Percentiles rank a stretch among this genome's conserved stretches.
These are phyloP conservation scores for Microhierax caerulescens DNA, from an alignment of 2,797 vertebrate species.

Conservation along the genomic window DNA sequence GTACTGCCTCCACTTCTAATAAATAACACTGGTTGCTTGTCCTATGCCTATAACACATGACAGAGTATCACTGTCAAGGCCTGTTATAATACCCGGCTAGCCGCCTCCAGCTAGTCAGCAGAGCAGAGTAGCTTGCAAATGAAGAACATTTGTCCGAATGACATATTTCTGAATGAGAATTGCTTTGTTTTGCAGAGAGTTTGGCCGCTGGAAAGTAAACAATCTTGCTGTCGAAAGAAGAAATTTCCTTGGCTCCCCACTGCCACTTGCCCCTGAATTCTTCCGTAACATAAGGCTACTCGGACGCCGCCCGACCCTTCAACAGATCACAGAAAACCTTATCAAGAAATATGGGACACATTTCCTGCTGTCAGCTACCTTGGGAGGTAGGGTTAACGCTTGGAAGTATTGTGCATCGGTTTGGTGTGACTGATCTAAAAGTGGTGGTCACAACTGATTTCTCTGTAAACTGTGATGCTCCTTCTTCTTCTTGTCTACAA, in stretches of 20 bases:
- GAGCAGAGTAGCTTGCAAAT: constrained; percentile 38
- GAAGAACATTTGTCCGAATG: constrained; percentile 42
- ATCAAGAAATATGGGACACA: constrained; percentile 99
- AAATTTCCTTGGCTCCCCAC: constrained; percentile 90
- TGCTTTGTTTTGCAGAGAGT: constrained; percentile 87
- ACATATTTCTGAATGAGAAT: constrained; percentile 54
- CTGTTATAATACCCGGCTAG: neutral
- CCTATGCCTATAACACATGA: neutral
- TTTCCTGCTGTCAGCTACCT: constrained; percentile 92
- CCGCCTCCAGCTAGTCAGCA: neutral
- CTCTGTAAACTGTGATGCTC: neutral
- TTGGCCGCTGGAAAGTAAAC: constrained; percentile 98
- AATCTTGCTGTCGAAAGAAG: constrained; percentile 94
- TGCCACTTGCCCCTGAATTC: constrained; percentile 94
- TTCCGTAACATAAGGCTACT: constrained; percentile 91
- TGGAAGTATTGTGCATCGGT: neutral
- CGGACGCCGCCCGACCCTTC: constrained; percentile 89
- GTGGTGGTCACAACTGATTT: rapidly evolving
- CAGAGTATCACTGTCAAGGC: neutral
- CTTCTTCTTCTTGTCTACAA: neutral
- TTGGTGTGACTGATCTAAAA: neutral
- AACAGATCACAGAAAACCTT: constrained; percentile 94
- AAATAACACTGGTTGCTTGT: neutral
- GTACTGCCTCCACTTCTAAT: neutral
- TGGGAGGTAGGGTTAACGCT: constrained; percentile 86